A percentile compares a stretch with the other conserved stretches of the same genome.
These are phyloP conservation scores for Tetragnatha montana DNA, from an alignment of 2,888 invertebrate species.

Conservation along the genomic window DNA sequence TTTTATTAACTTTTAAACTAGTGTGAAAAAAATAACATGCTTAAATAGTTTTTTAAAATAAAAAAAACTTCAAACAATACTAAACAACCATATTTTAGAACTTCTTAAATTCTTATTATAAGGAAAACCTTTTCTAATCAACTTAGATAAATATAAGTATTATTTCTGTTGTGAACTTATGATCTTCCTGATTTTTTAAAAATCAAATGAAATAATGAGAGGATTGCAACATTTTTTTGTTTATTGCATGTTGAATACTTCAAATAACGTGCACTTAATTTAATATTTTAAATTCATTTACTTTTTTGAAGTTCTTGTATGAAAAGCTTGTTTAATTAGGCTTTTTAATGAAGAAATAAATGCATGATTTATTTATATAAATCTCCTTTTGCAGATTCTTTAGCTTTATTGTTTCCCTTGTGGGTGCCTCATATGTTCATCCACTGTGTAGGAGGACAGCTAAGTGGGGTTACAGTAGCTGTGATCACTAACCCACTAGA, in stretches of 20 bases:
- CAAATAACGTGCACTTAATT: background rate
- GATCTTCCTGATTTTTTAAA: no score
- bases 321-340: background rate
- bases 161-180: no score
- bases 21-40: background rate
- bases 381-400: conserved; percentile 81
- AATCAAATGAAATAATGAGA: no score
- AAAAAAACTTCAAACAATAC: background rate
- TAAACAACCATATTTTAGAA: no score
- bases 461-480: conserved; percentile 94
- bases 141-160: no score
- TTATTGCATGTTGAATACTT: no score
- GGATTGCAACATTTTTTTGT: no score
- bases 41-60: background rate
- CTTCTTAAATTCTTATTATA: no score
- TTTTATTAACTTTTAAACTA: no score
- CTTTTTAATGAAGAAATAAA: background rate
- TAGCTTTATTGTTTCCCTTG: conserved; percentile 83
- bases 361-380: background rate
- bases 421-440: conserved; percentile 88
- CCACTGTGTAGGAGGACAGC: conserved; percentile 91
- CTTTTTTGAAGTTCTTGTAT: background rate
- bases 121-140: no score
- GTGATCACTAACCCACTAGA: conserved; percentile 97
- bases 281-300: background rate